Conservation (phyloP, 1,140 invertebrate species). For the Probaryconus sp. region DNA sequence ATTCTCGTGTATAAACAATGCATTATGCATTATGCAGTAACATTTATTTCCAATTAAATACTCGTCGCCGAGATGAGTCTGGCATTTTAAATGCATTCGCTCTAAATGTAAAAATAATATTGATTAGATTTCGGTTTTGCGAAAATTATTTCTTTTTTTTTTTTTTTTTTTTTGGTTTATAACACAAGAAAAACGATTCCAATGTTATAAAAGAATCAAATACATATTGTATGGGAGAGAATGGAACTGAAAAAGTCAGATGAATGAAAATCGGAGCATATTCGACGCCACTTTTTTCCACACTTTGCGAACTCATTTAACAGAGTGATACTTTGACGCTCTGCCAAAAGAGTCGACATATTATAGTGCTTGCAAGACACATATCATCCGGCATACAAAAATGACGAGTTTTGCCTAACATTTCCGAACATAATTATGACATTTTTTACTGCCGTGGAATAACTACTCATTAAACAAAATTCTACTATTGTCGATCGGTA, state of each 20-base stretch:
- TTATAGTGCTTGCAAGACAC: conserved; percentile 17
- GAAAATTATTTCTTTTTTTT: too few relatives aligned
- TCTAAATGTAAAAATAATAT: too few relatives aligned
- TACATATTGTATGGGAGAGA: neutral
- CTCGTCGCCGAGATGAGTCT: too few relatives aligned
- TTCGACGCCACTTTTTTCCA: conserved; percentile 32
- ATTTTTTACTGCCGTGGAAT: conserved; percentile 21
- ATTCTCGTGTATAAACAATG: too few relatives aligned
- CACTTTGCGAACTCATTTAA: conserved; percentile 55
- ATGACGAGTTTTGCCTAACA: conserved; percentile 26
- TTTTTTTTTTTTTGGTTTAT: too few relatives aligned
- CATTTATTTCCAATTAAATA: neutral
- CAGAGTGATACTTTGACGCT: conserved; percentile 58
- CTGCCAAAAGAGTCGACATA: conserved; percentile 45
- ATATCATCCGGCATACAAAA: conserved; percentile 24
- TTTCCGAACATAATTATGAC: conserved; percentile 15
- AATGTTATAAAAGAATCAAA: too few relatives aligned
- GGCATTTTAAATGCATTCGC: too few relatives aligned
- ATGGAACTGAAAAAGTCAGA: neutral
- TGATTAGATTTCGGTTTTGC: too few relatives aligned
- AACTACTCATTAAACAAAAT: neutral
- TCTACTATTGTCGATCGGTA: too few relatives aligned
- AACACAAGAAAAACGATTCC: too few relatives aligned
- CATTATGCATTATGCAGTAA: too few relatives aligned
- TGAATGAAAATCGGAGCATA: conserved; percentile 16